Evolutionary conservation across 2,113 vertebrate species (phyloP), one percentile per base, ranked within the genome.

Genomic region (Peromyscus polionotus): DNA sequence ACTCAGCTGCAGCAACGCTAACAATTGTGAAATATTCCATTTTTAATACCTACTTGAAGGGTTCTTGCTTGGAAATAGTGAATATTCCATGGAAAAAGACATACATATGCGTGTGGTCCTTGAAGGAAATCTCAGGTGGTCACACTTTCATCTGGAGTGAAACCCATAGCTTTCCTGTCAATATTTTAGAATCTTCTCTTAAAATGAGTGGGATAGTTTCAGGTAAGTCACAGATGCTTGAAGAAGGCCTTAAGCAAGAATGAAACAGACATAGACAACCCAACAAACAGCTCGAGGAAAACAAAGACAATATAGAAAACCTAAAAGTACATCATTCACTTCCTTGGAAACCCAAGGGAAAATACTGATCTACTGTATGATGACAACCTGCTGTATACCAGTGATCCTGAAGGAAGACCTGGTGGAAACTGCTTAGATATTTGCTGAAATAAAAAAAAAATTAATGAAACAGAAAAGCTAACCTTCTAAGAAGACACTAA

Each of bases 281-380:
- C 91, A 93, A 93, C 59, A 81, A 61, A 91, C n/a, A 61, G 45
- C 19, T 76, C 73, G 75, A 13, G 7, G 42, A 42, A 93, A 91
- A 80, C 12, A 79, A 91, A 77, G 2, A 79, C 20, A 68, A 91
- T 48, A 76, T 19, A 96, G 6, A 45, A 96, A 75, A 57, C 2
- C 1, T 6, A 77, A 33, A 70, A 36, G 16, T 70, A 72, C 24
- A 9, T 54, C n/a, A 68, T 88, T 89, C 57, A 77, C 3, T 36
- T 85, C 57, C 28, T 77, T 1, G 36, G 39, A 85, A 48, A 92
- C 1, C 31, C 72, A 88, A 42, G 33, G 57, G 61, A 91, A 63
- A 36, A 86, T 31, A n/a, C 20, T 70, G 89, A 86, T 48, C 26
- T 19, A 61, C 59, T 42, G n/a, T 39, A 11, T 28, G 89, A 28